These are phyloP conservation scores for Daktulosphaira vitifoliae DNA, from an alignment of 1,140 invertebrate species.

Conservation along the genomic window DNA sequence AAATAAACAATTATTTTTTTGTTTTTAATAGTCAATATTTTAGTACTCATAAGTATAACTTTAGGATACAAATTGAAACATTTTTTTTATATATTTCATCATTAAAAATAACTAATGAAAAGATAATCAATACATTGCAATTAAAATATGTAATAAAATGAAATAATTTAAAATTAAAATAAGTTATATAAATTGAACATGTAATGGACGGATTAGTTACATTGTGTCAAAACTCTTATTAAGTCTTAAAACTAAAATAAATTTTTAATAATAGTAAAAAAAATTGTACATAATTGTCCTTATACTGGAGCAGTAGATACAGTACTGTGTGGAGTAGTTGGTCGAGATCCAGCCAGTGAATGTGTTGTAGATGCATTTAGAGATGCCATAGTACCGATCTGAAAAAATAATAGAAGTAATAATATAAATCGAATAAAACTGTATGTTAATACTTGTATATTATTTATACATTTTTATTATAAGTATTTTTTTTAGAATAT, in stretches of 20 bases:
- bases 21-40: no score
- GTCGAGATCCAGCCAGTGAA: slow-evolving; percentile 71
- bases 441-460: background rate
- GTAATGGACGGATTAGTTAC: slow-evolving; percentile 25
- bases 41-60: no score
- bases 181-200: no score
- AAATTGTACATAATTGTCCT: background rate
- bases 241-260: background rate
- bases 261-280: background rate
- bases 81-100: no score
- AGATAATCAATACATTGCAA: no score
- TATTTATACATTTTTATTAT: no score
- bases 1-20: no score
- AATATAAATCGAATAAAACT: slow-evolving; percentile 27
- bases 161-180: no score
- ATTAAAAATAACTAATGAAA: no score
- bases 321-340: slow-evolving; percentile 78
- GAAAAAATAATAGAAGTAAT: slow-evolving; percentile 40
- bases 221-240: background rate
- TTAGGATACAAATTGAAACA: no score
- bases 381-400: slow-evolving; percentile 84
- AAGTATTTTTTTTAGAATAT: no score
- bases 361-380: slow-evolving; percentile 71
- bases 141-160: no score
- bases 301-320: slow-evolving; percentile 67